Conservation (phyloP, 2,797 vertebrate species). For the Sarcoramphus papa region DNA sequence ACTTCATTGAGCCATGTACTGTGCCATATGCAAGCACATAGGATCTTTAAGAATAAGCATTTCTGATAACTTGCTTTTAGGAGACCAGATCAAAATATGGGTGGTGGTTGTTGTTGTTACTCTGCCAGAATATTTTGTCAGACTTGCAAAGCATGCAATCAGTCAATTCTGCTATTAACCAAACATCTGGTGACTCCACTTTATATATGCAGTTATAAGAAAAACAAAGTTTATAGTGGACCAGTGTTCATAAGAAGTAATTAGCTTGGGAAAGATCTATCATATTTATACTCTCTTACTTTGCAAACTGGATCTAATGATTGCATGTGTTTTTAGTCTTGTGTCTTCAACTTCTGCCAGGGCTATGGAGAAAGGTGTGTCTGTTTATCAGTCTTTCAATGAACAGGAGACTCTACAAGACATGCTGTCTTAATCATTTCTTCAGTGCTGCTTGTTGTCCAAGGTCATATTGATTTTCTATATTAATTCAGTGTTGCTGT, state of each 20-base stretch:
- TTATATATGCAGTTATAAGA: neutral
- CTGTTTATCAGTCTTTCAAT: slow-evolving; percentile 4
- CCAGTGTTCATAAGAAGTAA: neutral
- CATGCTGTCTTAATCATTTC: slow-evolving; percentile 22
- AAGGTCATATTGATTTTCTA: slow-evolving; percentile 55
- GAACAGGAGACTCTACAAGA: slow-evolving; percentile 8
- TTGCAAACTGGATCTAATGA: neutral
- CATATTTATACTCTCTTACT: neutral
- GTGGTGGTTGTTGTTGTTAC: neutral
- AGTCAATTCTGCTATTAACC: neutral
- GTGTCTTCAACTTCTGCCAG: slow-evolving; percentile 25
- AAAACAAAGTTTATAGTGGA: neutral
- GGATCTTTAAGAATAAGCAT: neutral
- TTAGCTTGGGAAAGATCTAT: neutral
- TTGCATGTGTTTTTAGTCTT: neutral
- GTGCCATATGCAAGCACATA: neutral
- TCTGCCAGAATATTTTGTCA: neutral
- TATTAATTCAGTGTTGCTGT: slow-evolving; percentile 50
- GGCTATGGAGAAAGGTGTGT: slow-evolving; percentile 5
- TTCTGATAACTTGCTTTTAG: neutral
- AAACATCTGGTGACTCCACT: neutral
- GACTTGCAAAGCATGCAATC: neutral
- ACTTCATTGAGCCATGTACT: neutral
- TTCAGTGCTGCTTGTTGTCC: slow-evolving; percentile 36
- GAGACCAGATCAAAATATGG: neutral